Base-by-base conservation (phyloP, 2,888 invertebrate genomes). In the Aelia acuminata region DNA sequence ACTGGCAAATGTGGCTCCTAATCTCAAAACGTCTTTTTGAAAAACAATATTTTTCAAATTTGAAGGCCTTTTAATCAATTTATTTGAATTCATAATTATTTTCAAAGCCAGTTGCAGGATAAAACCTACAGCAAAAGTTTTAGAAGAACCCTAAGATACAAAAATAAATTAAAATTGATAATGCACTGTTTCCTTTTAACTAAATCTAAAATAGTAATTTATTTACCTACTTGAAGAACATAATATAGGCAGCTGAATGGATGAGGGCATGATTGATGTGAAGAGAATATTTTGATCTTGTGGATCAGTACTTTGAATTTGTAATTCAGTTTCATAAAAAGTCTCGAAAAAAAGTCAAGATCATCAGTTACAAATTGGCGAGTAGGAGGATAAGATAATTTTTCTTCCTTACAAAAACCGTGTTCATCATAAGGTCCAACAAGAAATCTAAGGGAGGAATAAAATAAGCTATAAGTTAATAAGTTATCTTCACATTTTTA, bases 1-100 rank as follows among this genome's bases (percentile, higher is more conserved):
- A 90, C 94, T 94, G 85, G 95, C 96, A 90, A 96, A 92, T 91
- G 96, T 96, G 85, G 94, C 92, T 63, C 95, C 96, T 90, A 96
- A 92, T 90, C 94, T 94, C 13, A 95, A 91, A 47, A 94, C 94
- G 89, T 93, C 93, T 90, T 92, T 93, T 90, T 93, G 93, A 84
- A 94, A 93, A 80, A 95, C 91, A 35, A 94, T 92, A 84, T 92
- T 93, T 84, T 93, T 93, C 88, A 95, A 91, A 50, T 92, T 91
- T 90, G 93, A 92, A 26, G 94, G 94, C 70, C 93, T 93, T 48
- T 92, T 92, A 8, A 94, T 90, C 88, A 95, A 92, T 91, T 92
- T 93, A 90, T 92, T 94, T 4, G 94, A 90, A 91, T 94, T 94
- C 89, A 95, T 92, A 53, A 94, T 91, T 89, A 95, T 90, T 91